Conservation (phyloP, 1,140 invertebrate genomes). For the Oreohelix idahoensis region DNA sequence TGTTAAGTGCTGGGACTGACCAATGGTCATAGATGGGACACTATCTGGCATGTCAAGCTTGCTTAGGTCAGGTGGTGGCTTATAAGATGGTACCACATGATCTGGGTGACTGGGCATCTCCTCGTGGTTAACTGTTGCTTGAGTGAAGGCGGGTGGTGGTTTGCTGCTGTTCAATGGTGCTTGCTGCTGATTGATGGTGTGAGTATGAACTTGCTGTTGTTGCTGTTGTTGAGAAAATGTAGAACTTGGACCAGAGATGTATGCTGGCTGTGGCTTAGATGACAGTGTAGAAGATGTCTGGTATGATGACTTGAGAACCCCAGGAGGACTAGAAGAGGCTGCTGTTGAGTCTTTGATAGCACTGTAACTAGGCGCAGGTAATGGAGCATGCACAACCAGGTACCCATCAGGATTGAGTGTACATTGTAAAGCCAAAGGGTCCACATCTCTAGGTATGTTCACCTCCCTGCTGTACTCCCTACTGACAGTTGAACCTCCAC, state of each 20-base stretch:
- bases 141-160: not conserved
- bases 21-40: not conserved
- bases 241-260: not conserved
- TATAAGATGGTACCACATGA: constrained; percentile 24
- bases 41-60: constrained; percentile 18
- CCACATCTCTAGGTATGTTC: constrained; percentile 67
- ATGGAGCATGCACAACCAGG: constrained; percentile 65
- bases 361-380: constrained; percentile 58
- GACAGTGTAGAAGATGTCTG: constrained; percentile 39
- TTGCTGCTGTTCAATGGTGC: not conserved
- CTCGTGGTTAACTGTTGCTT: not conserved
- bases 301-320: constrained; percentile 13
- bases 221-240: not conserved
- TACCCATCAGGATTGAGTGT: constrained; percentile 68
- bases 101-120: constrained; percentile 26
- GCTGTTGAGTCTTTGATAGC: constrained; percentile 51
- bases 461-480: constrained; percentile 68
- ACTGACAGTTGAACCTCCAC: constrained; percentile 59
- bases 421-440: constrained; percentile 65
- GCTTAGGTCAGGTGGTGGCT: constrained; percentile 29
- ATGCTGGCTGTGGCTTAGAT: not conserved
- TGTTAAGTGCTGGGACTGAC: not conserved
- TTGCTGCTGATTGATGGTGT: not conserved
- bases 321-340: constrained; percentile 26
- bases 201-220: not conserved